A percentile compares a stretch with the other conserved stretches of the same genome.
Evolutionary conservation across 2,888 invertebrate species (phyloP).

Genomic region (Nymphalis polychloros): DNA sequence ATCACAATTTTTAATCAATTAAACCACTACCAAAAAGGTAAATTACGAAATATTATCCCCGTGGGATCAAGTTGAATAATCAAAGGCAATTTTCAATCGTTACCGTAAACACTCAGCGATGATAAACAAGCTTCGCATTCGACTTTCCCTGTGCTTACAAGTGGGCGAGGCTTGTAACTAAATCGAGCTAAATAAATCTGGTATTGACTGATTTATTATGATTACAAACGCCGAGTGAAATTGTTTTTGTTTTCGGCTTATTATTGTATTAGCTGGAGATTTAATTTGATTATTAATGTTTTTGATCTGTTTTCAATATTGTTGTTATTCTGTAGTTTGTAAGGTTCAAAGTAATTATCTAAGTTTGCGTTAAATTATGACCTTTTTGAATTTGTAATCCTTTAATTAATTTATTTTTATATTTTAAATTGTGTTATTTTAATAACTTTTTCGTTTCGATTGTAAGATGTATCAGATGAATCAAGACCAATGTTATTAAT

Average conservation of each 20-base stretch:
- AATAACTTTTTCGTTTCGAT: too few relatives aligned
- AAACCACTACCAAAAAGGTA: not conserved
- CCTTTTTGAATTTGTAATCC: too few relatives aligned
- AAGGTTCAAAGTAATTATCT: too few relatives aligned
- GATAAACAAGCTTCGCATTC: conserved; percentile 29
- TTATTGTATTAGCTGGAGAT: not conserved
- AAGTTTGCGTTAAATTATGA: too few relatives aligned
- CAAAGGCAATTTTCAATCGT: conserved; percentile 36
- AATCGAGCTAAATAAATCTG: conserved; percentile 36
- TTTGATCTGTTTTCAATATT: too few relatives aligned
- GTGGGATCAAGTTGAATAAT: conserved; percentile 24
- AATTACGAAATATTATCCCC: not conserved
- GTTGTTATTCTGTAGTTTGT: too few relatives aligned
- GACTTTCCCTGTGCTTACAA: conserved; percentile 35
- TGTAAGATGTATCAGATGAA: not conserved
- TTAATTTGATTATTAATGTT: not conserved
- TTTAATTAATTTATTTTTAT: too few relatives aligned
- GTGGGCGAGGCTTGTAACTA: conserved; percentile 37
- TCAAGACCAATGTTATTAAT: not conserved
- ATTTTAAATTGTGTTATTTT: too few relatives aligned
- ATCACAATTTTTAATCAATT: not conserved
- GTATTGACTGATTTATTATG: conserved; percentile 36
- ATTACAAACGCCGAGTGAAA: conserved; percentile 32
- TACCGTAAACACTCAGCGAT: conserved; percentile 24
- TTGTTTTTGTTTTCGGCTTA: conserved; percentile 19